Base-by-base conservation (phyloP, 2,797 vertebrate species). In the Bovichtus variegatus region DNA sequence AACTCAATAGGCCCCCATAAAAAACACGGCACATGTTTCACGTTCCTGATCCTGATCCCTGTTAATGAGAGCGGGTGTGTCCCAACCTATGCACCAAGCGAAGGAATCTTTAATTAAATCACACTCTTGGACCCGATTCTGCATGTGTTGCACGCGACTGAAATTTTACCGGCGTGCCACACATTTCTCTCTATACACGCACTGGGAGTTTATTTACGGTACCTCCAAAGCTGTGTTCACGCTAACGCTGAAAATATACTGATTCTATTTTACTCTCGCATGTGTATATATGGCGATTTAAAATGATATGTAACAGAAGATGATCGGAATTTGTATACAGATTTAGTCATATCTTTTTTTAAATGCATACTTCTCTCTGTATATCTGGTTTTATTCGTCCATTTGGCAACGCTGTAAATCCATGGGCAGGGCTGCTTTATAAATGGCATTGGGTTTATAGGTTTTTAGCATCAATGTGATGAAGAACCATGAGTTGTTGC, bases 41-140 rank as follows among this genome's bases (percentile, higher is more conserved):
- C 68, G 63, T 85, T 91, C 76, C 87, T 25, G 23, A n/a, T 61
- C 65, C 80, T 87, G 78, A 93, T 92, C 86, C 88, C 83, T 55
- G 84, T 86, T 89, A 91, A 93, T 84, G 86, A 83, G 75, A 63
- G 75, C 0, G 55, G 77, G 79, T 59, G 81, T 85, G 89, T 82
- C 63, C 34, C 64, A 2, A 71, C 58, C 76, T 47, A 18, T 70
- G 68, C 77, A 67, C 78, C 71, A n/a, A 46, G 75, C 81, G 1
- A 40, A 74, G 86, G 81, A 83, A 89, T 90, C 84, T 87, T 87
- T 90, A 84, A 94, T 94, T 82, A 91, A 90, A 91, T 86, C 85
- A 91, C 88, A 83, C 89, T 81, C 85, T 76, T 36, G 58, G 70
- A 75, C 53, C 47, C 58, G 21, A 76, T 53, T 69, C 79, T 59